Evolutionary conservation across 2,888 invertebrate genomes (phyloP).

Genomic region (Temnothorax unifasciatus): DNA sequence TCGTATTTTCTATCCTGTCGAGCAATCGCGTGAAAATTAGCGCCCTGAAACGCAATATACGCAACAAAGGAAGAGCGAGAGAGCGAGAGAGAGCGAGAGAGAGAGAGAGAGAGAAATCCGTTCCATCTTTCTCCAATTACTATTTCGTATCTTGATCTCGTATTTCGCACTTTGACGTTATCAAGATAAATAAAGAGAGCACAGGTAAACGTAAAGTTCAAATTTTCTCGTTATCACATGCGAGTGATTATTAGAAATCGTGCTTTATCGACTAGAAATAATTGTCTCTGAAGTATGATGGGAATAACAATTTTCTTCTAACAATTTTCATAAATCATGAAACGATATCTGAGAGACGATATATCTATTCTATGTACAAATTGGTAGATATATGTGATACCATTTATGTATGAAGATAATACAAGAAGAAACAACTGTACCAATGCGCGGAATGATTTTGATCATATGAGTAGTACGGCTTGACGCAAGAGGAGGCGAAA

Average conservation of each 20-base stretch:
- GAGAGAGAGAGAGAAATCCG: background rate
- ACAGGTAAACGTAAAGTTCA: background rate
- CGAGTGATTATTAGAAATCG: background rate
- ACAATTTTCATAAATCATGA: slow-evolving; percentile 1
- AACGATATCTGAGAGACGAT: background rate
- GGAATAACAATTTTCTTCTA: background rate
- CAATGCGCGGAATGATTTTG: slow-evolving; percentile 41
- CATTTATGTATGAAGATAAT: slow-evolving; percentile 3
- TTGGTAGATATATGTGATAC: background rate
- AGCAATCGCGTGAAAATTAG: slow-evolving; percentile 8
- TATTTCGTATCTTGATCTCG: background rate
- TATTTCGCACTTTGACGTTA: background rate
- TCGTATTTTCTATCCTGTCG: slow-evolving; percentile 20
- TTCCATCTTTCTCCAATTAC: background rate
- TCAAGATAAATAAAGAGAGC: background rate
- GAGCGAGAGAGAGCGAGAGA: background rate
- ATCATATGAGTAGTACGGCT: slow-evolving; percentile 60
- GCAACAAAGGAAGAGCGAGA: too few relatives aligned
- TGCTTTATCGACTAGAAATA: background rate
- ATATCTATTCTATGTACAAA: too few relatives aligned
- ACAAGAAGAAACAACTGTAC: slow-evolving; percentile 53
- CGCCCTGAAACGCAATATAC: background rate
- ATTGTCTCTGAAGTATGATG: background rate
- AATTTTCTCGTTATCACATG: background rate
- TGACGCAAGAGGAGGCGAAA: slow-evolving; percentile 72